phyloP scores from a whole-genome alignment of 2,888 invertebrate species.

The Adelphocoris suturalis region DNA sequence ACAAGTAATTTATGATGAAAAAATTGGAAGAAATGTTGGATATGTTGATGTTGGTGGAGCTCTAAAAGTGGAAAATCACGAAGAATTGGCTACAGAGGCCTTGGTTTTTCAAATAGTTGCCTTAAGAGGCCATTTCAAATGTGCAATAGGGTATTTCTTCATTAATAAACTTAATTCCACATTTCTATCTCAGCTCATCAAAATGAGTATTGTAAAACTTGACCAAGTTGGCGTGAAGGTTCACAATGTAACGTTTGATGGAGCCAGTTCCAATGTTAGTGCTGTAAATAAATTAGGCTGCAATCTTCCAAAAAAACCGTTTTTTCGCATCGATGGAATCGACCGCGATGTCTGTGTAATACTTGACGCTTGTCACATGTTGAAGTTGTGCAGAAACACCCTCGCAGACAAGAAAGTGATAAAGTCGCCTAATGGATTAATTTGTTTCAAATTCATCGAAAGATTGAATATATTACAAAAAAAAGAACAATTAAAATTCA shows the following conservation, averaged over 20 bases:
- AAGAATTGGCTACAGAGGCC: background rate
- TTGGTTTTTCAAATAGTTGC: background rate
- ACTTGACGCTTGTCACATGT: conserved; percentile 4
- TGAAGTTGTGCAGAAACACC: background rate
- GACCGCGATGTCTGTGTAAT: background rate
- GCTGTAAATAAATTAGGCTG: background rate
- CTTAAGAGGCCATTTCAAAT: conserved; percentile 16
- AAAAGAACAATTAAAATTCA: background rate
- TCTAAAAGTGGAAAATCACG: background rate
- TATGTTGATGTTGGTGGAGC: background rate
- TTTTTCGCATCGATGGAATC: background rate
- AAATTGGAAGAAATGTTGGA: background rate
- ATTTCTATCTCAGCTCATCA: background rate
- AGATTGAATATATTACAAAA: background rate
- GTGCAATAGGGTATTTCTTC: conserved; percentile 11
- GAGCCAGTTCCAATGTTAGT: conserved; percentile 27
- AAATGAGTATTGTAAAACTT: background rate
- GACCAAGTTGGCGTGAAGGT: background rate
- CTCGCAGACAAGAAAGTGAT: background rate
- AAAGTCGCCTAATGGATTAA: background rate
- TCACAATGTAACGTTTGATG: background rate
- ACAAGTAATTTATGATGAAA: background rate
- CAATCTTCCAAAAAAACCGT: conserved; percentile 4
- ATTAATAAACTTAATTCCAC: background rate
- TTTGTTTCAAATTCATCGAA: background rate